Conservation (phyloP, 2,888 invertebrate species). For the Xanthia togata region DNA sequence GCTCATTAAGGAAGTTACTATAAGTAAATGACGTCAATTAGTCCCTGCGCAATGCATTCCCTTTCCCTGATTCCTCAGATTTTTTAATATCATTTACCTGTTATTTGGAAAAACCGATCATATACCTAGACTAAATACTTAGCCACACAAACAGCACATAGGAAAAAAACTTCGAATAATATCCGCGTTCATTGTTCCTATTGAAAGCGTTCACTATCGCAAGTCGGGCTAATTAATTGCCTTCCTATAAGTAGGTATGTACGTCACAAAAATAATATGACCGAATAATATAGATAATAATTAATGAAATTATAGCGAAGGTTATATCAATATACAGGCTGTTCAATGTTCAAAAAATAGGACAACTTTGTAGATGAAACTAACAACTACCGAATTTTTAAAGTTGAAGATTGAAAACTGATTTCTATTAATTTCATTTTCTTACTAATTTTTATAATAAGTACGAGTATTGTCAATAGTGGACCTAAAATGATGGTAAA, state of each 20-base stretch:
- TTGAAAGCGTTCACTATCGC: slow-evolving; percentile 9
- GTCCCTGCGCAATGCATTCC: slow-evolving; percentile 17
- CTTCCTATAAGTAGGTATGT: slow-evolving; percentile 10
- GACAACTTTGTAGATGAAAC: not conserved
- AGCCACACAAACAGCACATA: not conserved
- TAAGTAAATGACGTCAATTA: not conserved
- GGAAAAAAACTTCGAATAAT: slow-evolving; percentile 21
- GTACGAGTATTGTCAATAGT: not conserved
- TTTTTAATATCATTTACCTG: slow-evolving; percentile 34
- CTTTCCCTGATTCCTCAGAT: slow-evolving; percentile 12
- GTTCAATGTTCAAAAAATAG: slow-evolving; percentile 2
- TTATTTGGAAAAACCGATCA: slow-evolving; percentile 24
- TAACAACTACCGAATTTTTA: not conserved
- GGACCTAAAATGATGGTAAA: not conserved
- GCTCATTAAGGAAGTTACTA: not conserved
- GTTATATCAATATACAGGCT: slow-evolving; percentile 8
- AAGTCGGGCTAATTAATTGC: slow-evolving; percentile 36
- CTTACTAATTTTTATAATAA: not conserved
- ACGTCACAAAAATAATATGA: slow-evolving; percentile 40
- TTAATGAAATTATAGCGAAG: slow-evolving; percentile 40
- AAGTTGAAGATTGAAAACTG: not conserved
- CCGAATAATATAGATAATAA: slow-evolving; percentile 31
- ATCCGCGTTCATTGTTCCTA: slow-evolving; percentile 27
- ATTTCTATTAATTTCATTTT: not conserved
- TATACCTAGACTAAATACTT: slow-evolving; percentile 8